Conservation (phyloP, 1,140 invertebrate genomes). For the Physella acuta region DNA sequence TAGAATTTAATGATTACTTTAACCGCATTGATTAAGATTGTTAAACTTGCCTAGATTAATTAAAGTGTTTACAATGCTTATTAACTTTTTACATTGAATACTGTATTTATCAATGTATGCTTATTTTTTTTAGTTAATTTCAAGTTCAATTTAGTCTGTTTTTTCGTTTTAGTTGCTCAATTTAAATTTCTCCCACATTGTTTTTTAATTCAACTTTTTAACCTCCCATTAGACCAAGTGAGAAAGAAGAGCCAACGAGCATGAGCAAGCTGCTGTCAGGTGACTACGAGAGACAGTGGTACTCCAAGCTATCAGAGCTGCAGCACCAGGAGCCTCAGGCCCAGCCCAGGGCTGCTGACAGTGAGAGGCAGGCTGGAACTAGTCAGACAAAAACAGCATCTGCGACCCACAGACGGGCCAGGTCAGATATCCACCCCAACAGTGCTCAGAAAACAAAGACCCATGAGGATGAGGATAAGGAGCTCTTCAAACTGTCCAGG, state of each 20-base stretch:
- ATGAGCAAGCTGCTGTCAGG: constrained; percentile 48
- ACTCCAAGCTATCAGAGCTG: constrained; percentile 33
- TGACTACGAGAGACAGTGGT: constrained; percentile 51
- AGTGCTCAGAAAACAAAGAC: background rate
- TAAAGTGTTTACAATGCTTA: too few relatives aligned
- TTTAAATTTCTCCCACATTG: background rate
- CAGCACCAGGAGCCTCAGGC: background rate
- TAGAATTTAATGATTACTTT: too few relatives aligned
- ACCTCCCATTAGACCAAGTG: constrained; percentile 21
- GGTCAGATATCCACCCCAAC: background rate
- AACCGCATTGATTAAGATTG: too few relatives aligned
- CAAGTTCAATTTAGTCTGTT: background rate
- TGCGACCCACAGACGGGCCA: background rate
- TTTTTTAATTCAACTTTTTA: too few relatives aligned
- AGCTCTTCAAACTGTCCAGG: constrained; percentile 44
- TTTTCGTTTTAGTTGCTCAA: background rate
- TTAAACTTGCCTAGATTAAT: too few relatives aligned
- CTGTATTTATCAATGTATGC: too few relatives aligned
- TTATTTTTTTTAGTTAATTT: too few relatives aligned
- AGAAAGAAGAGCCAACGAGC: constrained; percentile 33
- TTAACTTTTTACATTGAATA: too few relatives aligned
- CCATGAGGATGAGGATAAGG: constrained; percentile 35
- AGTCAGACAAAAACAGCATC: background rate
- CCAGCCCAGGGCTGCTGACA: too few relatives aligned
- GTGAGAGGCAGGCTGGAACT: too few relatives aligned